Evolutionary conservation across 2,113 vertebrate genomes (phyloP), one percentile per base, ranked within the genome.

Genomic region (Nyctibius bracteatus): DNA sequence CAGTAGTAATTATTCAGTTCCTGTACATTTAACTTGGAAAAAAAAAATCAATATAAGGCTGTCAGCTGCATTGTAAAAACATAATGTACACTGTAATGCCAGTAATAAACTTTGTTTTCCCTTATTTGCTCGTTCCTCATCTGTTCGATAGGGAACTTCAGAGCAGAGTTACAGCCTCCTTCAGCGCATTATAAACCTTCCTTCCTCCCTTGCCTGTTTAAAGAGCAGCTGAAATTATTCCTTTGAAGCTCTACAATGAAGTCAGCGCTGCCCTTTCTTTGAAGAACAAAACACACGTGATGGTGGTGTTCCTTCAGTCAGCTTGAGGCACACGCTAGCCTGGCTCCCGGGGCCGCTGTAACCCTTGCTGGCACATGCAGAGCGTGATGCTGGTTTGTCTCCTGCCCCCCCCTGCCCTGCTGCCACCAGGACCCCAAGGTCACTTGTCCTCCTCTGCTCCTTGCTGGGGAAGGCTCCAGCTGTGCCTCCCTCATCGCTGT

Each of bases 41-140:
- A 80, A 91, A 58, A 67, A 88, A 93, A 82, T 81, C 92, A 84
- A 43, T 84, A 17, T 97, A 88, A 91, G 96, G 95, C 96, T 97
- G 92, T 96, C 97, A 96, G 95, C 92, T 97, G 94, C 93, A 74
- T 87, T 96, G 96, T 97, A 94, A 89, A 85, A 79, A 78, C 89
- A 77, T 87, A 63, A 58, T 66, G 88, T 97, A 96, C 93, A 95
- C 91, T 75, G 94, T 93, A 97, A 95, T 86, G 95, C 90, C 96
- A 88, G 93, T 97, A 98, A 98, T 98, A 98, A 97, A 98, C 94
- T 89, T 62, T 10, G 46, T 94, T 97, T 95, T 97, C 95, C 94
- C 30, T 85, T 43, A 46, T 66, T 79, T 93, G 88, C 85, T 95
- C 30, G 4, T 85, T 92, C 83, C 78, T 91, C 88, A 44, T 77